Evolutionary conservation across 2,797 vertebrate genomes (phyloP).

Genomic region (Melanotaenia parkinsoni): DNA sequence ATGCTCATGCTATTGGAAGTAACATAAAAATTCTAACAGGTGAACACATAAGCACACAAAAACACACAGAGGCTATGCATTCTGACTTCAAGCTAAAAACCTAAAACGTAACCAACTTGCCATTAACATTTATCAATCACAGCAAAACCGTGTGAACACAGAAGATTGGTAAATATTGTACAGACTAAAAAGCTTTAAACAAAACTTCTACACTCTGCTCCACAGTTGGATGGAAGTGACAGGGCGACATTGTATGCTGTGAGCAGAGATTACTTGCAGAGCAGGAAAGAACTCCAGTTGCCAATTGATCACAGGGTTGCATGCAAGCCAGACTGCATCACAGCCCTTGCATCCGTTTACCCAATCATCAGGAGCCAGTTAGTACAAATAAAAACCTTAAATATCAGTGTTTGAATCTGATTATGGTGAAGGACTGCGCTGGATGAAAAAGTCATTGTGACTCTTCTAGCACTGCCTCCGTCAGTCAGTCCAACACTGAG

Average conservation of each 20-base stretch:
- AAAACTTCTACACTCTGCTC: constrained; percentile 15
- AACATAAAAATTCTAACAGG: background rate
- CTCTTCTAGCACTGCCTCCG: constrained; percentile 15
- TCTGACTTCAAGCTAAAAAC: constrained; percentile 20
- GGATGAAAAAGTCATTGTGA: constrained; percentile 8
- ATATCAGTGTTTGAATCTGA: constrained; percentile 22
- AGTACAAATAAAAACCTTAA: constrained; percentile 16
- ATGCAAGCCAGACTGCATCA: constrained; percentile 32
- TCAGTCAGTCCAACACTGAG: constrained; percentile 30
- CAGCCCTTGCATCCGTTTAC: constrained; percentile 29
- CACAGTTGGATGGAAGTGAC: constrained; percentile 19
- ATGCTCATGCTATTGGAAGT: background rate
- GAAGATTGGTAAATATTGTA: constrained; percentile 3
- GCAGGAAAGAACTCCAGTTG: constrained; percentile 28
- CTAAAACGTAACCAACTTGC: constrained; percentile 17
- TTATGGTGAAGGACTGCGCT: constrained; percentile 14
- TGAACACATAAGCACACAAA: background rate
- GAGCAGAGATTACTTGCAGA: constrained; percentile 42
- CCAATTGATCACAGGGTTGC: constrained; percentile 49
- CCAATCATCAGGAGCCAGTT: constrained; percentile 4
- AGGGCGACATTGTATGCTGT: constrained; percentile 38
- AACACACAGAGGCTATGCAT: background rate
- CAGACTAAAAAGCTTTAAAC: background rate
- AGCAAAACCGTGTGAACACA: background rate
- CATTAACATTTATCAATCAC: constrained; percentile 39